A percentile compares a stretch with the other conserved stretches of the same genome.
Evolutionary conservation across 2,113 vertebrate species (phyloP).

Genomic region (Oxyruncus cristatus): DNA sequence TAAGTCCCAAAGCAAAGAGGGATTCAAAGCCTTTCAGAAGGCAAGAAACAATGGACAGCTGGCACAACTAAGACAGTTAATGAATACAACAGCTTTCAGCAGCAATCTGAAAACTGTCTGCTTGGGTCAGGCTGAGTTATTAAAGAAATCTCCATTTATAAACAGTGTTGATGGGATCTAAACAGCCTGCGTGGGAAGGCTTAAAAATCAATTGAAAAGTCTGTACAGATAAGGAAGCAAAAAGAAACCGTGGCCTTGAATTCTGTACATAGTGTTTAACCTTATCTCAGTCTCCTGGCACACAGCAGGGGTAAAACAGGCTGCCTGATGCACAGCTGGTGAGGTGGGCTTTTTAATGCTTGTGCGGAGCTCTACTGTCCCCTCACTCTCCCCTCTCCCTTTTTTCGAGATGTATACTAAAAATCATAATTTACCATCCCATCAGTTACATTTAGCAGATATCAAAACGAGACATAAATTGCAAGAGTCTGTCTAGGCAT

Average conservation of each 20-base stretch:
- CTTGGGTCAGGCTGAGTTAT: neutral
- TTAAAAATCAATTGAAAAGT: conserved; percentile 32
- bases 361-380: neutral
- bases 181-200: neutral
- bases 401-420: neutral
- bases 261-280: conserved; percentile 4
- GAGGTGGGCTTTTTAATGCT: neutral
- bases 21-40: neutral
- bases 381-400: neutral
- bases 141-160: conserved; percentile 19
- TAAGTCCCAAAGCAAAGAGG: neutral
- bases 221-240: conserved; percentile 18
- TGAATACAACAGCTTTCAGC: neutral
- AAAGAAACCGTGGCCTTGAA: conserved; percentile 30
- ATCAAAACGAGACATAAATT: neutral
- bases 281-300: neutral
- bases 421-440: neutral
- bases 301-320: neutral
- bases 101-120: conserved; percentile 24
- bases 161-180: conserved; percentile 23
- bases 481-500: neutral
- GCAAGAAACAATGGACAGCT: neutral
- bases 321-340: neutral
- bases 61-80: neutral
- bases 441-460: neutral